A percentile compares a stretch with the other conserved stretches of the same genome.
Conservation (phyloP, 2,113 vertebrate species). For the Rhadina sibilatrix region DNA sequence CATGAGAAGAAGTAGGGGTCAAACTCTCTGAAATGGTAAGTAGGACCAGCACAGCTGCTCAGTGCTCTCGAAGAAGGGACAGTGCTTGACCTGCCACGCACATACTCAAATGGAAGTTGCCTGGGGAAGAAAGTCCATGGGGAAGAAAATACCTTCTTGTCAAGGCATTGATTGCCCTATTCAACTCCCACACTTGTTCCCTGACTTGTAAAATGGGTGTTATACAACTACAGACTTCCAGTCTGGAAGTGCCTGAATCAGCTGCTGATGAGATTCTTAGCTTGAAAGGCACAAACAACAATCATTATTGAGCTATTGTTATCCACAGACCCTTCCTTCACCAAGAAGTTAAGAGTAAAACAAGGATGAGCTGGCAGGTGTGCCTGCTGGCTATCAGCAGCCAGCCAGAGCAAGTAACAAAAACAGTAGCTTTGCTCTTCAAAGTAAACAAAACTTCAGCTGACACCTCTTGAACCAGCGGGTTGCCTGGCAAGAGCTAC, state of each 20-base stretch:
- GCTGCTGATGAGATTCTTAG: background rate
- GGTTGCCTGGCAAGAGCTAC: background rate
- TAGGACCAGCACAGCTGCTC: background rate
- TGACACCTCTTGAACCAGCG: accelerated
- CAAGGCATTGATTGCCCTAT: background rate
- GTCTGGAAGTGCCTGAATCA: background rate
- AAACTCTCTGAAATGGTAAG: background rate
- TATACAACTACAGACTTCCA: background rate
- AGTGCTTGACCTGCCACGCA: background rate
- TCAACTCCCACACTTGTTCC: background rate
- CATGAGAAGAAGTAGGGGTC: background rate
- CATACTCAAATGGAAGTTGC: background rate
- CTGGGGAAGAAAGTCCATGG: background rate
- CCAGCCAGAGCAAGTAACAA: background rate
- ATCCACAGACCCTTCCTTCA: background rate
- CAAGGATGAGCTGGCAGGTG: background rate
- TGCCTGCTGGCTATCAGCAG: background rate
- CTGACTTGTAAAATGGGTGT: background rate
- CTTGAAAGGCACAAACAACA: background rate
- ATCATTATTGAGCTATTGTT: background rate
- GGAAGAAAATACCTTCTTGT: background rate
- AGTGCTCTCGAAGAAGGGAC: background rate
- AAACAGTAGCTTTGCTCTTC: background rate
- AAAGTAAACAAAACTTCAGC: background rate
- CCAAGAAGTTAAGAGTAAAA: background rate